A percentile compares a stretch with the other conserved stretches of the same genome.
phyloP scores from a whole-genome alignment of 2,888 invertebrate genomes.

The Lepidochitona cinerea region DNA sequence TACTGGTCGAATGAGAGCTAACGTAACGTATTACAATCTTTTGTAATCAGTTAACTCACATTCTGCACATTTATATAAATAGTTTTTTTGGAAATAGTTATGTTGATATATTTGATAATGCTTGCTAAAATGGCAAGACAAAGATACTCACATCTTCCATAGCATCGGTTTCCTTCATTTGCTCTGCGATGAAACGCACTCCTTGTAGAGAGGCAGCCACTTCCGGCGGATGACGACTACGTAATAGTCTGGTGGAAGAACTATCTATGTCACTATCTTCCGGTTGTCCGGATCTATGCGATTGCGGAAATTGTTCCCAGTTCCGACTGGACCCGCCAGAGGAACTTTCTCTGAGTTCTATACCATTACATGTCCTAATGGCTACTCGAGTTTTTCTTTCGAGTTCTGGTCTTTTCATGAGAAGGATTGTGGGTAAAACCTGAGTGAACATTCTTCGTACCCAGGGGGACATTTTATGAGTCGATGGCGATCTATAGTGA shows the following conservation, averaged over 20 bases:
- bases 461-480: slow-evolving; percentile 98
- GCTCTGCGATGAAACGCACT: slow-evolving; percentile 95
- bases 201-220: slow-evolving; percentile 92
- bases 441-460: slow-evolving; percentile 94
- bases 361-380: slow-evolving; percentile 54
- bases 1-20: too few species aligned
- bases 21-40: too few species aligned
- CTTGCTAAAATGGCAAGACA: background rate
- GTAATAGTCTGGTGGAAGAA: slow-evolving; percentile 6
- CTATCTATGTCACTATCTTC: slow-evolving; percentile 14
- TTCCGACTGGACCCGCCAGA: background rate
- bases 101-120: too few species aligned
- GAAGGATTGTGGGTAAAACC: slow-evolving; percentile 89
- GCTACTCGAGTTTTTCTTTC: slow-evolving; percentile 36
- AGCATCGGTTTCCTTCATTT: slow-evolving; percentile 95
- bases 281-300: background rate
- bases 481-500: slow-evolving; percentile 97
- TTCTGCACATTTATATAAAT: too few species aligned
- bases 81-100: too few species aligned
- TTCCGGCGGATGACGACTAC: slow-evolving; percentile 75
- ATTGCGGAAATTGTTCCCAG: background rate
- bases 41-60: background rate
- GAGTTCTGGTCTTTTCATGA: slow-evolving; percentile 85
- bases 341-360: slow-evolving; percentile 50
- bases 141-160: slow-evolving; percentile 86